Conservation (phyloP, 2,888 invertebrate genomes). For the Volucella inanis region DNA sequence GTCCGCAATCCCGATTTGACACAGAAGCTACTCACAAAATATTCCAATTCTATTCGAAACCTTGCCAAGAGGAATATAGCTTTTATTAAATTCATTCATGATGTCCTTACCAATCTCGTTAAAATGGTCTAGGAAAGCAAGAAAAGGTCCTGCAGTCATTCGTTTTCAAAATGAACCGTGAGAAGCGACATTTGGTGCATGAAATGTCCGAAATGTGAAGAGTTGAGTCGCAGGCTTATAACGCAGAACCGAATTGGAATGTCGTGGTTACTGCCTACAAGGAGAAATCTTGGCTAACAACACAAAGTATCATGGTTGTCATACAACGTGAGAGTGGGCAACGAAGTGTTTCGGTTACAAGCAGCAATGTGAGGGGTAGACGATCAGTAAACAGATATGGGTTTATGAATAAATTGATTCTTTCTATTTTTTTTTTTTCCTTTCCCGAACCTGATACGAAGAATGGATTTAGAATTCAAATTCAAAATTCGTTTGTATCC, state of each 20-base stretch:
- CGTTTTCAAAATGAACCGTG: conserved; percentile 96
- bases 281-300: conserved; percentile 94
- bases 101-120: conserved; percentile 92
- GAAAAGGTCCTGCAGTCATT: conserved; percentile 91
- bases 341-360: conserved; percentile 91
- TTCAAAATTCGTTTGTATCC: conserved; percentile 24
- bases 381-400: no score
- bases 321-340: conserved; percentile 91
- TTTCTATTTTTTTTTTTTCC: conserved; percentile 40
- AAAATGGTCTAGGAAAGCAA: conserved; percentile 94
- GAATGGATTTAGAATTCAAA: conserved; percentile 51
- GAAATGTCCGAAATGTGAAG: conserved; percentile 98
- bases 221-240: conserved; percentile 96
- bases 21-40: conserved; percentile 90
- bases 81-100: conserved; percentile 90
- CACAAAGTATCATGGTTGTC: conserved; percentile 92
- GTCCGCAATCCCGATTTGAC: conserved; percentile 94
- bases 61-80: conserved; percentile 91
- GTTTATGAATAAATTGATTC: conserved; percentile 18
- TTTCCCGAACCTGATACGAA: conserved; percentile 24
- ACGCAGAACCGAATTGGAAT: conserved; percentile 97
- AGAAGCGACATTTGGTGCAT: conserved; percentile 95
- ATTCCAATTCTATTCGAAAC: conserved; percentile 92
- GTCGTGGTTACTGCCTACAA: conserved; percentile 93
- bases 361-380: conserved; percentile 83